A percentile compares a stretch with the other conserved stretches of the same genome.
Conservation (phyloP, 2,797 vertebrate genomes). For the Xiphorhynchus erythropygius region DNA sequence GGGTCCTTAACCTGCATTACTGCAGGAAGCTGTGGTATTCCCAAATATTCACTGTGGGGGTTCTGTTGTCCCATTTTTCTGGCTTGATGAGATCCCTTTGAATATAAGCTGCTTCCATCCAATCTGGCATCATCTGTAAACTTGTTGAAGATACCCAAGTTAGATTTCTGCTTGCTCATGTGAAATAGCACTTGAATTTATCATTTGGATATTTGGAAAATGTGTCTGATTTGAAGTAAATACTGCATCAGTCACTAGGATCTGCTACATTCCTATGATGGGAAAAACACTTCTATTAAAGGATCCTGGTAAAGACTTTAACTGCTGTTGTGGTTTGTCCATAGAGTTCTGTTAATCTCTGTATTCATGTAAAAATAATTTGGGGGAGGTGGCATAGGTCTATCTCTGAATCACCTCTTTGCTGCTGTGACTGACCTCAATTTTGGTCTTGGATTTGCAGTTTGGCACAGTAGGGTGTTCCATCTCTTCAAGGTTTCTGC, state of each 20-base stretch:
- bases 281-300: not conserved
- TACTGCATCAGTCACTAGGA: not conserved
- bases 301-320: not conserved
- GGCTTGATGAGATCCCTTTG: not conserved
- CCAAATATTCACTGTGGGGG: not conserved
- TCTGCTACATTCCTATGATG: not conserved
- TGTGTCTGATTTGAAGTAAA: not conserved
- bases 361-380: not conserved
- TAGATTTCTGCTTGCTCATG: not conserved
- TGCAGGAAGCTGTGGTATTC: not conserved
- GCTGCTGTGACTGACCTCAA: fast-evolving
- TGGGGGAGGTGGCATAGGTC: not conserved
- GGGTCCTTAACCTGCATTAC: not conserved
- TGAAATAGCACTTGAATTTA: not conserved
- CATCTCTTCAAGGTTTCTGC: not conserved
- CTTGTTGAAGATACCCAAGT: too few relatives aligned
- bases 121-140: not conserved
- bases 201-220: not conserved
- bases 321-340: not conserved
- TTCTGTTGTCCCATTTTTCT: not conserved
- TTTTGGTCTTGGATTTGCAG: not conserved
- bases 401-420: not conserved
- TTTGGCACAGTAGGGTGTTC: not conserved
- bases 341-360: not conserved
- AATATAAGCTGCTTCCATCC: not conserved